Evolutionary conservation across 2,113 vertebrate species (phyloP).

Genomic region (Propithecus coquereli): DNA sequence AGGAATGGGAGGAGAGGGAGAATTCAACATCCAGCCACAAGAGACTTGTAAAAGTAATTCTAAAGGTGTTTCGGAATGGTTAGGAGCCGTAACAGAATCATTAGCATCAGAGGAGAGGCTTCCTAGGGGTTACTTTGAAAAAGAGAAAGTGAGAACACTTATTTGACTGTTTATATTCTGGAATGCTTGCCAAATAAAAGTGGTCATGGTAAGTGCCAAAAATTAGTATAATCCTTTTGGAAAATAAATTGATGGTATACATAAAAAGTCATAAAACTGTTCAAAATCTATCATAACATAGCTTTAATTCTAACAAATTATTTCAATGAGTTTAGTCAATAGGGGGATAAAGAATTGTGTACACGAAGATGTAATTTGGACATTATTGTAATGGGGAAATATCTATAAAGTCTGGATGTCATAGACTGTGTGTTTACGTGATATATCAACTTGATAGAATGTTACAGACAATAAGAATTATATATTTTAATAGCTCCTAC

Average conservation of each 20-base stretch:
- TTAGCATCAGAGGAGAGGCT: not conserved
- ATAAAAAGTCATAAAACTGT: not conserved
- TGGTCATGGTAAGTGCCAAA: not conserved
- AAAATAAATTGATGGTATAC: not conserved
- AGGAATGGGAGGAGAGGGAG: not conserved
- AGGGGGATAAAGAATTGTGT: not conserved
- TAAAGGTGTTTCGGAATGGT: not conserved
- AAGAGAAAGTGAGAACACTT: not conserved
- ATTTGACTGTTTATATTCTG: not conserved
- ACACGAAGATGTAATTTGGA: not conserved
- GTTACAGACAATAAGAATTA: not conserved
- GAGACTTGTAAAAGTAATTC: not conserved
- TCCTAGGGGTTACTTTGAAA: not conserved
- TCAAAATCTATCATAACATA: not conserved
- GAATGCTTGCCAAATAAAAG: slow-evolving; percentile 1
- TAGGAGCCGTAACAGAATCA: not conserved
- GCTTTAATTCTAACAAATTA: slow-evolving; percentile 8
- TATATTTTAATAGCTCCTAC: not conserved
- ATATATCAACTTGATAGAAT: not conserved
- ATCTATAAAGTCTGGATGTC: not conserved
- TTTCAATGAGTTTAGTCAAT: not conserved
- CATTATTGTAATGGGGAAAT: not conserved
- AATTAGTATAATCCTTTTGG: not conserved
- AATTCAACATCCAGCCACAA: not conserved
- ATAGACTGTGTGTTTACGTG: not conserved